phyloP scores from a whole-genome alignment of 2,797 vertebrate species.

The Agapornis canus region DNA sequence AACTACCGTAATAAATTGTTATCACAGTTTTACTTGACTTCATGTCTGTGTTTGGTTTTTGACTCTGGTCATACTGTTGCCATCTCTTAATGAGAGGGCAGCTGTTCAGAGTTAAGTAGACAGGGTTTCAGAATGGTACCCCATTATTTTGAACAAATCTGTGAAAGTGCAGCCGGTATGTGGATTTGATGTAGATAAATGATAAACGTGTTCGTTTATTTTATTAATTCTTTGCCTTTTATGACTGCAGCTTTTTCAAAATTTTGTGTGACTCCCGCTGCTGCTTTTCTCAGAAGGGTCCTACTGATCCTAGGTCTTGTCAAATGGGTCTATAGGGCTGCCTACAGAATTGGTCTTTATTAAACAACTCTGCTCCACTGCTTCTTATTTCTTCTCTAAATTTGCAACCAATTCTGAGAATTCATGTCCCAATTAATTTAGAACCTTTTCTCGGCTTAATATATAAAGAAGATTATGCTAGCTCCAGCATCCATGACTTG shows the following conservation, averaged over 20 bases:
- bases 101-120: neutral
- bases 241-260: neutral
- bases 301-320: neutral
- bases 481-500: neutral
- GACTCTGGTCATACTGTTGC: neutral
- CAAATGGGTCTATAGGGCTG: neutral
- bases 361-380: neutral
- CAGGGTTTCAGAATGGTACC: neutral
- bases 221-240: conserved; percentile 4
- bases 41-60: neutral
- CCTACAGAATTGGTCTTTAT: neutral
- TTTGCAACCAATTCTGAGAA: neutral
- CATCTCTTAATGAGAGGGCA: neutral
- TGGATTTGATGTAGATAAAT: neutral
- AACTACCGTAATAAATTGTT: conserved; percentile 20
- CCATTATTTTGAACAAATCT: neutral
- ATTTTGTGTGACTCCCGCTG: neutral
- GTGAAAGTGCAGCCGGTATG: neutral
- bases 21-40: neutral
- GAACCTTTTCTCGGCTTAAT: neutral
- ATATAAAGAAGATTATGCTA: neutral
- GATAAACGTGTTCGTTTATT: neutral
- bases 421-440: neutral
- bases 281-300: neutral
- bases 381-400: neutral